Evolutionary conservation across 2,888 invertebrate genomes (phyloP), one percentile per base, ranked within the genome.

Genomic region (Zhuqinia jingwanae): DNA sequence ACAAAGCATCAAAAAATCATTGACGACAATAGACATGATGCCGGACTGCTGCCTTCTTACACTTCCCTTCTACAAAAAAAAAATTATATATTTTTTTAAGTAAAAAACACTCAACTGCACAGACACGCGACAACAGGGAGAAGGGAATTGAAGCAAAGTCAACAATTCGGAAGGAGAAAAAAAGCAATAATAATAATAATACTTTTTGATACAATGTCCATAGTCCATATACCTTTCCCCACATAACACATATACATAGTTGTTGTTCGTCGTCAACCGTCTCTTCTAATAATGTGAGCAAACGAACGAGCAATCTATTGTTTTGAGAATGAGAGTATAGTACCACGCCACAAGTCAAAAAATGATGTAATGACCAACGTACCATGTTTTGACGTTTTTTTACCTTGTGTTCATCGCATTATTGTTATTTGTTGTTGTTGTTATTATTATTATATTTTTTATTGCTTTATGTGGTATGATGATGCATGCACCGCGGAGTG

Each of bases 381-480:
- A 73, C 50, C 50, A 22, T 79, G 63, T 73, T 36, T 73, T 73
- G 70, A 73, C 47, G 73, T 75, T 13, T 47, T 30, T 56, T 58
- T 58, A 20, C 50, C 53, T 82, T 82, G 58, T 75, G 47, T 60
- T 75, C 63, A 75, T 82, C 58, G 58, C 81, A 81, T 81, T 81
- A 65, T 50, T 60, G 22, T 73, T 73, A n/a, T 27, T 53, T 20
- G 56, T 70, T 20, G 20, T 17, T 47, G n/a, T 56, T 75, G 13
- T 56, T 63, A 68, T 70, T 58, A 81, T 70, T 63, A 45, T 42
- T 42, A 42, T 22, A 70, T 25, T 42, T 81, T 81, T 82, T 82
- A 75, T 82, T 60, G 82, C 82, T 82, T 82, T n/a, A 36, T 82
- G 82, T 60, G 70, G 56, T 70, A 58, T 53, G 79, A 36, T 82